Evolutionary conservation across 2,797 vertebrate species (phyloP).

Genomic region (Alca torda): DNA sequence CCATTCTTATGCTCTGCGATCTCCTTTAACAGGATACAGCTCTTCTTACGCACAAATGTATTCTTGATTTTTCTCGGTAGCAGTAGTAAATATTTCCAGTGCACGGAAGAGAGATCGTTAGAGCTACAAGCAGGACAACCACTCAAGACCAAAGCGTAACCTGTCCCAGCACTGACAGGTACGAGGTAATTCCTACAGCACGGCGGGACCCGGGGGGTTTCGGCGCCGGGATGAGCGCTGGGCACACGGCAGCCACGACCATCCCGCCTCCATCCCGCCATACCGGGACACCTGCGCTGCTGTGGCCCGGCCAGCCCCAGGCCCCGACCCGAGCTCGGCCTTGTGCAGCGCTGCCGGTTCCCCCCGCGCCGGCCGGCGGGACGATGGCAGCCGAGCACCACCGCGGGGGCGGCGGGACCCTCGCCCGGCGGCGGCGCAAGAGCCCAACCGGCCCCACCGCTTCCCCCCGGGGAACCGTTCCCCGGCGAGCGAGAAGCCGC

Average conservation of each 20-base stretch:
- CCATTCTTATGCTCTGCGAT: not conserved
- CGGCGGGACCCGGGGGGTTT: not conserved
- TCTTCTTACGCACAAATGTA: rapidly evolving
- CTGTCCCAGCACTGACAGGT: not conserved
- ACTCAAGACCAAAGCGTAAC: rapidly evolving
- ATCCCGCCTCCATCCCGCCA: rapidly evolving
- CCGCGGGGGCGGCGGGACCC: not conserved
- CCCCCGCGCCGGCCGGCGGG: not conserved
- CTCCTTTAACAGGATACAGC: not conserved
- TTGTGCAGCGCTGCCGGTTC: too few species aligned
- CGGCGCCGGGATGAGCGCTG: not conserved
- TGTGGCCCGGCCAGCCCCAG: not conserved
- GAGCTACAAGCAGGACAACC: not conserved
- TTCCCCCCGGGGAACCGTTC: not conserved
- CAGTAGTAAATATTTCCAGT: rapidly evolving
- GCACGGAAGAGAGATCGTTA: rapidly evolving
- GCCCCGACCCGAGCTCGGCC: not conserved
- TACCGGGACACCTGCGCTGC: not conserved
- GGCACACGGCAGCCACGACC: rapidly evolving
- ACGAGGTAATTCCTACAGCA: rapidly evolving
- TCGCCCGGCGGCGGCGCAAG: not conserved
- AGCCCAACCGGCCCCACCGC: not conserved
- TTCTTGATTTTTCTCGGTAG: rapidly evolving
- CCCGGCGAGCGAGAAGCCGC: not conserved
- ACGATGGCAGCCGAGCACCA: too few species aligned